A percentile compares a stretch with the other conserved stretches of the same genome.
Evolutionary conservation across 2,113 vertebrate genomes (phyloP).

Genomic region (Camarhynchus parvulus): DNA sequence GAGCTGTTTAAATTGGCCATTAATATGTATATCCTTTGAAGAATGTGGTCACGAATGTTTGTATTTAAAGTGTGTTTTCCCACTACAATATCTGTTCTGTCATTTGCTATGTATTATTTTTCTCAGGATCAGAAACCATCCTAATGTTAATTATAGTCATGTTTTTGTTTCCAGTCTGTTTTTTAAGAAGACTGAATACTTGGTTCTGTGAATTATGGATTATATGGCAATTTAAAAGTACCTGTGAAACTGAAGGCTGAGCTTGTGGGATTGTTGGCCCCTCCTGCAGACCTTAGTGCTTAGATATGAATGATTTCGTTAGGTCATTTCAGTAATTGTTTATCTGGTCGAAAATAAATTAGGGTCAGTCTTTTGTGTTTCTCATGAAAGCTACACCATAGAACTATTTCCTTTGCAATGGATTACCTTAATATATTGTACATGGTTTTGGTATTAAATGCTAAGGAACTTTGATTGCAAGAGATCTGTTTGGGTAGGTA

Average conservation of each 20-base stretch:
- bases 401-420: not conserved
- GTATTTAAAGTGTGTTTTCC: not conserved
- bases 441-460: not conserved
- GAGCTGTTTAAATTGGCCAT: not conserved
- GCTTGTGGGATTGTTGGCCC: conserved; percentile 28
- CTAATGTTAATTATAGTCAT: not conserved
- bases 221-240: conserved; percentile 7
- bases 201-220: not conserved
- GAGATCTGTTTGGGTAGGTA: not conserved
- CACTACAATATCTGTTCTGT: not conserved
- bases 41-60: not conserved
- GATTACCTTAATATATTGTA: not conserved
- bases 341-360: conserved; percentile 7
- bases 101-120: not conserved
- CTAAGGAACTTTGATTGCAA: not conserved
- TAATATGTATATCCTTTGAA: not conserved
- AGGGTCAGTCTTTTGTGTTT: not conserved
- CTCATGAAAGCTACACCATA: not conserved
- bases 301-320: conserved; percentile 10
- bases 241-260: conserved; percentile 37
- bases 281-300: conserved; percentile 39
- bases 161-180: conserved; percentile 3
- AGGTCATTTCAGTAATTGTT: not conserved
- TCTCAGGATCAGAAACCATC: not conserved
- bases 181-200: not conserved